Base-by-base conservation (phyloP, 2,888 invertebrate species). In the Adelognathus sp. region DNA sequence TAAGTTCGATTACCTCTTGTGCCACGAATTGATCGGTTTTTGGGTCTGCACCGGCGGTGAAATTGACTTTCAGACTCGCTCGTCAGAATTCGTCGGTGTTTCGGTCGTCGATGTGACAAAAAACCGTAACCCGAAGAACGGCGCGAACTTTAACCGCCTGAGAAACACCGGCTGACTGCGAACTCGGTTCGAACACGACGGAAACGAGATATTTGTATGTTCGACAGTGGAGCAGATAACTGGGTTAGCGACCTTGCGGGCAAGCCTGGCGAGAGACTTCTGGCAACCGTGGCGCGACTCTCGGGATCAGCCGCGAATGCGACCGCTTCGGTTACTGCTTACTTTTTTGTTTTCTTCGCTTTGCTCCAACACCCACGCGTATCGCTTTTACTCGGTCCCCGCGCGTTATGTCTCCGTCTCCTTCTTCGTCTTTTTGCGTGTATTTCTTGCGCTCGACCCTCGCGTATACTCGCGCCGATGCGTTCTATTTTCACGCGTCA, bases 231-330 rank as follows among this genome's bases (percentile, higher is more conserved):
- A 82, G 81, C 79, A 77, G 76, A 80, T 79, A 81, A 82, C 81
- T 82, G 76, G 81, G 80, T 83, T 82, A 80, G 79, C 79, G 79
- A 83, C 82, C 81, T 82, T 79, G 64, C 58, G 31, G 71, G 39
- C 63, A 41, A 50, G 61, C n/a, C 9, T 66, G 63, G 50, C 24
- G 39, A 36, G 18, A 46, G 66, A n/a, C n/a, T 41, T 44, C 46
- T 29, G 58, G 60, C 39, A 41, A 36, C 71, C n/a, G n/a, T n/a
- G 41, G 39, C 33, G 39, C 63, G 14, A 24, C 7, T 24, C 29
- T 21, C 24, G 41, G 16, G 58, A 7, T 39, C 11, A 39, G 18
- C 39, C 27, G 36, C 73, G 29, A 71, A 77, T 67, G 61, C 60
- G 14, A 50, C 44, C 33, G 41, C 66, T 54, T 5, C 18, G n/a